Base-by-base conservation (phyloP, 2,888 invertebrate species). In the Hermaeophaga mercurialis region DNA sequence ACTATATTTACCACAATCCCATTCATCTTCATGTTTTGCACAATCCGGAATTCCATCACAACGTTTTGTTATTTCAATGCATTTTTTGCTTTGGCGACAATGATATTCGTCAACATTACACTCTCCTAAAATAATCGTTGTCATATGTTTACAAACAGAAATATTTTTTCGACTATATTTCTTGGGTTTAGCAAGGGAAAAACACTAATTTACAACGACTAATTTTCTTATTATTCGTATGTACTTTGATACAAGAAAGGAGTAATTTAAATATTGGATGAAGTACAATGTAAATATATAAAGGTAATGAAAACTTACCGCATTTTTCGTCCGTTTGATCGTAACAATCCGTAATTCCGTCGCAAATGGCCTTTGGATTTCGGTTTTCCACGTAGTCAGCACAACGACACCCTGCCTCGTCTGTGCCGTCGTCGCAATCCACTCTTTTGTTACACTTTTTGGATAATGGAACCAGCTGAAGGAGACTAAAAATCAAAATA, bases 401-500 rank as follows among this genome's bases (percentile, higher is more conserved):
- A 70, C 92, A 92, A 0, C 81, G 81, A 71, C 93, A 93, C 56
- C 82, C 78, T 3, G 81, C 72, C 77, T 93, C 93, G 74, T 93
- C 93, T 0, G 87, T 87, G 3, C 87, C 89, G 78, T 93, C 93
- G 76, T 91, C 89, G 73, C 93, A 93, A 70, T 93, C 90, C 12
- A 84, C 76, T 55, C 82, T 78, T 36, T 82, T 83, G 70, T 93
- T 82, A 73, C 93, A 93, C 19, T 84, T 82, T 63, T 84, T 80
- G 1, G 72, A 64, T 17, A 80, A 75, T 0, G 85, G 79, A 54
- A 91, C 82, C 6, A 78, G 79, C 78, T 92, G 90, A 0, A 80
- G 71, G 65, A 90, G 82, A 58, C 90, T 90, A 67, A 36, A 78
- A 78, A 63, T 54, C 57, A 41, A 45, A 31, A n/a, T n/a, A n/a